Base-by-base conservation (phyloP, 2,113 vertebrate genomes). In the Sturnira hondurensis region DNA sequence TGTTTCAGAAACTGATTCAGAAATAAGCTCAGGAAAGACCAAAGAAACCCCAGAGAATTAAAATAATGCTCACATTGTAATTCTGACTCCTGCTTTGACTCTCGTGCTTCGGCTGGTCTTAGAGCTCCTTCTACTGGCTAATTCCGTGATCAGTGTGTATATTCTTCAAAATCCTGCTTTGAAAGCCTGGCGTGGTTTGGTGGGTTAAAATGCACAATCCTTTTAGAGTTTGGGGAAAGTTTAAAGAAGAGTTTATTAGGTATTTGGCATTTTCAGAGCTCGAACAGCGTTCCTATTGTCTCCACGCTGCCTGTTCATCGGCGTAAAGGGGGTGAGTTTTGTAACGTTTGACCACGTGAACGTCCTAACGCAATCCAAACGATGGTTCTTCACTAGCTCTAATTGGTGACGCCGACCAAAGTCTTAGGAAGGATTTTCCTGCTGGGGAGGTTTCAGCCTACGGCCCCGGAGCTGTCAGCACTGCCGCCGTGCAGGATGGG, bases 371-470 rank as follows among this genome's bases (percentile, higher is more conserved):
- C 81, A 84, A 91, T 90, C 17, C 3, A 22, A 36, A 45, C 95
- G 93, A 13, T 41, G 58, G 50, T 96, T 98, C 56, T 95, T 28
- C 70, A n/a, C 93, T 82, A 99, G 99, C 99, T 97, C 99, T 99
- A 0, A 77, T 98, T 97, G 98, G 99, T 96, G 98, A 99, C 93
- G 98, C 98, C 24, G 99, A 99, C 95, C 98, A 98, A 94, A 98
- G 97, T 89, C 96, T 98, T 91, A 78, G 94, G 41, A 98, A 97
- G 91, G 98, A 98, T 58, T 98, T 98, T 88, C 77, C 97, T 92
- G 93, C 96, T 96, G 98, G 97, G 95, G 98, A 96, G 87, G 97
- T 97, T 89, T 85, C 86, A 20, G 88, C 95, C 31, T 76, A 96
- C 86, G 97, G 97, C 65, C 74, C 89, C 83, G 98, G 98, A 94